Base-by-base conservation (phyloP, 2,888 invertebrate species). In the Lissocephala sabroskyi region DNA sequence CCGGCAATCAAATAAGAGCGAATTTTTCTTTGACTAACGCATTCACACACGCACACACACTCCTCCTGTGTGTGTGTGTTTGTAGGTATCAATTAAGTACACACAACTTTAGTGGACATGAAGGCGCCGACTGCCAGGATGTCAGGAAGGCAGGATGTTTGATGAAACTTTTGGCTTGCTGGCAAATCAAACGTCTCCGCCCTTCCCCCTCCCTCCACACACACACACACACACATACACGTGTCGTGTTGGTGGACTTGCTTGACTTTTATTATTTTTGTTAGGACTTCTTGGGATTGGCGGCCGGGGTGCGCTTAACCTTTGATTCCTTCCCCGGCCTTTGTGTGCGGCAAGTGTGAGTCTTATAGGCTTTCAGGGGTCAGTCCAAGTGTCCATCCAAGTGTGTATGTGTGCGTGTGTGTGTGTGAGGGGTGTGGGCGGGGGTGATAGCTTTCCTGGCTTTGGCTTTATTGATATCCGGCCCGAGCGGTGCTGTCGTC, bases 241-340 rank as follows among this genome's bases (percentile, higher is more conserved):
- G 35, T 26, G 29, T n/a, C n/a, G n/a, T n/a, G n/a, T n/a, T n/a
- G n/a, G n/a, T n/a, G n/a, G n/a, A n/a, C n/a, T n/a, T n/a, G n/a
- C n/a, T n/a, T 70, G 73, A 65, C 68, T 73, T 70, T 70, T 73
- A 70, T 70, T 70, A 73, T 73, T 70, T 73, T 73, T 59, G 65
- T 67, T 73, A 55, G 73, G 65, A 68, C 73, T 68, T 45, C 58
- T 30, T 35, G 49, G 28, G 10, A n/a, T 11, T 33, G 23, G 19
- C 26, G 11, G 14, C 33, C 26, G 19, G 52, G 3, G 30, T 4
- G 10, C 40, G 29, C 40, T 40, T 26, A 40, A 40, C 26, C 40
- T 28, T 23, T 23, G 3, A 23, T 23, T 23, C 7, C 7, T 23
- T 3, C 23, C 23, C 23, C n/a, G 23, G 23, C 23, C 7, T 23